Percentiles rank a stretch among this genome's conserved stretches.
Evolutionary conservation across 1,140 invertebrate species (phyloP).

Genomic region (Papilio dardanus): DNA sequence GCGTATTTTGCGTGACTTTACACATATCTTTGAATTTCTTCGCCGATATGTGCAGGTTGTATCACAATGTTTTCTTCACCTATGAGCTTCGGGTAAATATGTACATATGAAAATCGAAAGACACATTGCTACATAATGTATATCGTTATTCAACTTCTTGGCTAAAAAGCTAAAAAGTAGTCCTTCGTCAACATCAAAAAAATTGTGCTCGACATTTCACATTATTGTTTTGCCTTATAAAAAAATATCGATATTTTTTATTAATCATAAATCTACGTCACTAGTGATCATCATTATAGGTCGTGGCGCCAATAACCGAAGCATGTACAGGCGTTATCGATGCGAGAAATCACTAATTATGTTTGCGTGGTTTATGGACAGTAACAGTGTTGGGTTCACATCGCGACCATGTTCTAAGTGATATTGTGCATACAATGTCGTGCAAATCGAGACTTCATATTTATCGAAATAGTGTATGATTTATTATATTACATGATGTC

Average conservation of each 20-base stretch:
- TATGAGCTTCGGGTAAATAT: too few species aligned
- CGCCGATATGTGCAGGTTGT: too few species aligned
- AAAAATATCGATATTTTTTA: neutral
- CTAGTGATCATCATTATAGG: neutral
- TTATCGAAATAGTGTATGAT: neutral
- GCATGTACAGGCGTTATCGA: neutral
- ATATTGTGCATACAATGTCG: neutral
- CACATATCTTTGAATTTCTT: too few species aligned
- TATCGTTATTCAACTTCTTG: too few species aligned
- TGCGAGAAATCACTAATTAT: slow-evolving; percentile 22
- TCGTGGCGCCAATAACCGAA: neutral
- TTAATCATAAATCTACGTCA: neutral
- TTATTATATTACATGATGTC: slow-evolving; percentile 7
- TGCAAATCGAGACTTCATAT: slow-evolving; percentile 1
- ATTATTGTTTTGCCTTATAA: neutral
- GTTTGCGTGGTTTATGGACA: slow-evolving; percentile 21
- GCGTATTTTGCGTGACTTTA: too few species aligned
- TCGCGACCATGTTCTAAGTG: slow-evolving; percentile 10
- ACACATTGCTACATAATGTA: too few species aligned
- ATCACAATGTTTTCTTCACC: too few species aligned
- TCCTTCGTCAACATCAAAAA: neutral
- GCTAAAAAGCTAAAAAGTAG: too few species aligned
- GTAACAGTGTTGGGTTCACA: neutral
- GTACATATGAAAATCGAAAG: too few species aligned
- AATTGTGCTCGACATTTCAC: neutral